These are phyloP conservation scores for Chironomus striatipennis DNA, from an alignment of 1,140 invertebrate genomes.

Conservation along the genomic window DNA sequence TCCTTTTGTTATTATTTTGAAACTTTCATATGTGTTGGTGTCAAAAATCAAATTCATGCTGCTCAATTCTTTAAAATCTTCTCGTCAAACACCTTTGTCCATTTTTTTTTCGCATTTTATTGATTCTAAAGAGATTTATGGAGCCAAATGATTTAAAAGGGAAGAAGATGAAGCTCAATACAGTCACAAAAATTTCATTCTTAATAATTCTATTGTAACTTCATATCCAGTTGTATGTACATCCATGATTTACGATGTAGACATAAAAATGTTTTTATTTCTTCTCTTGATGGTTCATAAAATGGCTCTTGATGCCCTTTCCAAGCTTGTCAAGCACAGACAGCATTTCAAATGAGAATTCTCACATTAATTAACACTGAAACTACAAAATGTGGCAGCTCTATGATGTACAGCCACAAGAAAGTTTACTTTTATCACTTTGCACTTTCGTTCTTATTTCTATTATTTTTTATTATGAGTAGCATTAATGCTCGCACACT, in stretches of 20 bases:
- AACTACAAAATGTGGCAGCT: not conserved
- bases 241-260: not conserved
- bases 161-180: too few relatives aligned
- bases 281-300: not conserved
- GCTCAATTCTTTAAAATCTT: too few relatives aligned
- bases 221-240: not conserved
- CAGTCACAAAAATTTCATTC: too few relatives aligned
- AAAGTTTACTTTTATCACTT: not conserved
- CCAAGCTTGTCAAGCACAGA: too few relatives aligned
- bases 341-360: not conserved
- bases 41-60: not conserved
- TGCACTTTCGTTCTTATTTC: not conserved
- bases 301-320: not conserved
- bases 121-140: not conserved
- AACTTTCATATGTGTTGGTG: slow-evolving; percentile 6
- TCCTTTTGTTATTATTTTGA: not conserved
- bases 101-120: not conserved
- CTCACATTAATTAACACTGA: not conserved
- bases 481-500: too few relatives aligned
- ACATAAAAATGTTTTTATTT: not conserved
- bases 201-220: too few relatives aligned
- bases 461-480: not conserved
- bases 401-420: not conserved
- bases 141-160: not conserved
- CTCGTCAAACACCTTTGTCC: not conserved